Percentiles rank a stretch among this genome's conserved stretches.
These are phyloP conservation scores for Anorthoa munda DNA, from an alignment of 2,888 invertebrate species.

Conservation along the genomic window DNA sequence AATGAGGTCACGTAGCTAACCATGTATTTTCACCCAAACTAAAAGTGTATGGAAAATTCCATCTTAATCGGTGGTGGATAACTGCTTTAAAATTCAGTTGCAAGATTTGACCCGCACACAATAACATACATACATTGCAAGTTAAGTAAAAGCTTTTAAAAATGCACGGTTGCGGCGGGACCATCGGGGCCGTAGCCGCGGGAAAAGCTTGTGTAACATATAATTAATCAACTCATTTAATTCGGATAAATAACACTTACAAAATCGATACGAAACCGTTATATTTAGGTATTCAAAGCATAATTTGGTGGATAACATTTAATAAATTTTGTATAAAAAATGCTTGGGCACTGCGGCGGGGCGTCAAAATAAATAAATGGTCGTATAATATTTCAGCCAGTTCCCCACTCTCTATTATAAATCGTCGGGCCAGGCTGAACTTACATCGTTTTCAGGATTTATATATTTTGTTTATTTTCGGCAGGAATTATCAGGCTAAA, in stretches of 20 bases:
- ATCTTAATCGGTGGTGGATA: too few species aligned
- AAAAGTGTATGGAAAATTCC: too few species aligned
- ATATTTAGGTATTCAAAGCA: constrained; percentile 11
- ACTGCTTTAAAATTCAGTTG: too few species aligned
- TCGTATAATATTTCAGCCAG: constrained; percentile 49
- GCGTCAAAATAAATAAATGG: constrained; percentile 37
- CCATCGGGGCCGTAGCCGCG: too few species aligned
- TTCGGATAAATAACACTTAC: not conserved
- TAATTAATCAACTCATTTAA: not conserved
- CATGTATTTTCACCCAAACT: too few species aligned
- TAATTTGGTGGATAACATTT: constrained; percentile 7
- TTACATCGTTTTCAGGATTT: constrained; percentile 26
- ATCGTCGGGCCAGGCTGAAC: constrained; percentile 16
- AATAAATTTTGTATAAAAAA: constrained; percentile 27
- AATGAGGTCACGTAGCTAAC: too few species aligned
- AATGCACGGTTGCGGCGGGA: too few species aligned
- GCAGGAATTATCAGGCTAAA: constrained; percentile 1
- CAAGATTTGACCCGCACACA: too few species aligned
- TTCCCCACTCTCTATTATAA: constrained; percentile 28
- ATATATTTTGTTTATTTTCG: constrained; percentile 33
- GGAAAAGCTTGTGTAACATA: too few species aligned
- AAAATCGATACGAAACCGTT: not conserved
- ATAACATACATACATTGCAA: too few species aligned
- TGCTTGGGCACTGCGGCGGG: not conserved
- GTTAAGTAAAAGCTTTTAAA: too few species aligned